phyloP scores from a whole-genome alignment of 2,113 vertebrate genomes.

The Chloropsis cyanopogon region DNA sequence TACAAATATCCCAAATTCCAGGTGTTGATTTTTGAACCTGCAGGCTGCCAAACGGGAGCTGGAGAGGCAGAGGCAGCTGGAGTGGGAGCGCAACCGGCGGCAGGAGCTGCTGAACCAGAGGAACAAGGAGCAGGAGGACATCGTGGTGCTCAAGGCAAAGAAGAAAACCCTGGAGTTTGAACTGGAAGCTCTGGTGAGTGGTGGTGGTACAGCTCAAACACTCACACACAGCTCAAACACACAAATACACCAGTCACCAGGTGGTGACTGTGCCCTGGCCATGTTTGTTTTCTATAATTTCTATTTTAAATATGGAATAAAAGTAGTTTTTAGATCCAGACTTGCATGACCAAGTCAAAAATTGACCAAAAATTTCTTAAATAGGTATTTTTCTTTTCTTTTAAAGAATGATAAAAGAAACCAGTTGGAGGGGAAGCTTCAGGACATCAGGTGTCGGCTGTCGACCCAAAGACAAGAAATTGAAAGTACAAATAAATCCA shows the following conservation, averaged over 20 bases:
- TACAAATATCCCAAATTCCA: fast-evolving
- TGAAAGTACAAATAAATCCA: conserved; percentile 93
- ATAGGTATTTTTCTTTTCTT: neutral
- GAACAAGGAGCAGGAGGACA: conserved; percentile 95
- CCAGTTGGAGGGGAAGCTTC: conserved; percentile 94
- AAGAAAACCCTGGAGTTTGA: conserved; percentile 98
- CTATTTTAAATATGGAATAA: neutral
- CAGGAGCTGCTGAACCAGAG: conserved; percentile 95
- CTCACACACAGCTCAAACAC: neutral
- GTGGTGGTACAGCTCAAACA: neutral
- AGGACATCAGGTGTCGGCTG: conserved; percentile 91
- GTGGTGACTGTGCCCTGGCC: neutral
- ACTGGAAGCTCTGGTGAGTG: conserved; percentile 90
- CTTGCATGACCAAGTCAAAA: neutral
- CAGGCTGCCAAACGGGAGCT: conserved; percentile 95
- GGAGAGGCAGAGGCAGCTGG: conserved; percentile 92
- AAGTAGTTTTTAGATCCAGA: neutral
- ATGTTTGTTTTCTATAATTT: neutral
- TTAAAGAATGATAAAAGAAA: conserved; percentile 92
- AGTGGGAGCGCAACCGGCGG: conserved; percentile 94
- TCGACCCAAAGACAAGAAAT: conserved; percentile 91
- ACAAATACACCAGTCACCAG: neutral
- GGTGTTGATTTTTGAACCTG: fast-evolving
- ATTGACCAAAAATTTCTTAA: too few relatives aligned
- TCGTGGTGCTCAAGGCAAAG: conserved; percentile 92